phyloP scores from a whole-genome alignment of 2,888 invertebrate genomes.

The Tillus elongatus region DNA sequence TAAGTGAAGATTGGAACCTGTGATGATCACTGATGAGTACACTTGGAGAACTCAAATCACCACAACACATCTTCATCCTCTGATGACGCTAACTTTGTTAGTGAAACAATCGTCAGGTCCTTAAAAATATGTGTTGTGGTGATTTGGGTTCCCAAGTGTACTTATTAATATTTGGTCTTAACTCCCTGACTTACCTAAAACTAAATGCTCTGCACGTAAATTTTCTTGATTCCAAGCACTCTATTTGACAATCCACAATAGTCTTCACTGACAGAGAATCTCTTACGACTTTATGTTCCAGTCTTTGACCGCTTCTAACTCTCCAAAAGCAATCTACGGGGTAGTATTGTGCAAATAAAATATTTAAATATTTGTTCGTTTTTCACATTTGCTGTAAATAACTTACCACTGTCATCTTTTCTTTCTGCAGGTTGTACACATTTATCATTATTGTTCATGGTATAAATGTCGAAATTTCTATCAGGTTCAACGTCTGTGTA shows the following conservation, averaged over 20 bases:
- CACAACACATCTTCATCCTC: too few species aligned
- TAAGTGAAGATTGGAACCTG: too few species aligned
- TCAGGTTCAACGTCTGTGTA: conserved; percentile 66
- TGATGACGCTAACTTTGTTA: too few species aligned
- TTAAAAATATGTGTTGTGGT: too few species aligned
- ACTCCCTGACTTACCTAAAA: conserved; percentile 62
- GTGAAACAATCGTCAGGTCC: too few species aligned
- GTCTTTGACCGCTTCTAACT: conserved; percentile 62
- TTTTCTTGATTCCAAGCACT: conserved; percentile 61
- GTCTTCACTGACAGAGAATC: conserved; percentile 59
- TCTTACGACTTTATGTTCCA: conserved; percentile 54
- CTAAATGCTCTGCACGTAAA: conserved; percentile 77
- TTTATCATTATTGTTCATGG: conserved; percentile 53
- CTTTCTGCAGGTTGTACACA: conserved; percentile 42
- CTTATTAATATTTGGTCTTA: too few species aligned
- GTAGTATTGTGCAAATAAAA: too few species aligned
- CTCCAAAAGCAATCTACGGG: conserved; percentile 73
- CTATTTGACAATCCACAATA: conserved; percentile 70
- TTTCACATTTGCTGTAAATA: too few species aligned
- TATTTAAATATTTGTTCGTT: too few species aligned
- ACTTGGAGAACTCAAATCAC: too few species aligned
- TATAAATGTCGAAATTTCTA: conserved; percentile 71
- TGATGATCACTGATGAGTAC: too few species aligned
- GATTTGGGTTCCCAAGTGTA: too few species aligned
- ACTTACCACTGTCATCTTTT: conserved; percentile 41